Evolutionary conservation across 2,113 vertebrate genomes (phyloP).

Genomic region (Carassius gibelio): DNA sequence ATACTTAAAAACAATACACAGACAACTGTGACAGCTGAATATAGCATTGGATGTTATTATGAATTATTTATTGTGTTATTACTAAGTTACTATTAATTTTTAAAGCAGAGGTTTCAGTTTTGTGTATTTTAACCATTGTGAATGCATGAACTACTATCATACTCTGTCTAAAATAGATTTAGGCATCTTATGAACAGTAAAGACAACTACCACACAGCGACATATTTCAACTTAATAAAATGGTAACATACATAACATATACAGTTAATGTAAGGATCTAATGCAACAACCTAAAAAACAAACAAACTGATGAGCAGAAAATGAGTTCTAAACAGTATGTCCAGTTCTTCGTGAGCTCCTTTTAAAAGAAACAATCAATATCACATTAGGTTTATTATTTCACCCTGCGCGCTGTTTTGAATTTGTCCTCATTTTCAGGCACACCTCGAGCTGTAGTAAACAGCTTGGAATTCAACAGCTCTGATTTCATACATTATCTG

Average conservation of each 20-base stretch:
- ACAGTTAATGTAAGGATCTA: background rate
- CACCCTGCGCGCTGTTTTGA: background rate
- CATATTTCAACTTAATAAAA: background rate
- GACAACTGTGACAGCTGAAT: background rate
- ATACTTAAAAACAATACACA: background rate
- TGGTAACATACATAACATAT: background rate
- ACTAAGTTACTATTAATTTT: background rate
- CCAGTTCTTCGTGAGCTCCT: background rate
- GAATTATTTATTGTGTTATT: background rate
- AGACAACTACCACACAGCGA: background rate
- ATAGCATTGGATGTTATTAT: background rate
- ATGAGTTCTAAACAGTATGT: background rate
- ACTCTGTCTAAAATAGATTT: background rate
- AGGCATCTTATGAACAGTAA: background rate
- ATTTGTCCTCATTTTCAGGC: background rate
- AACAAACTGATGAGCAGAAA: background rate
- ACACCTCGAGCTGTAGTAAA: background rate
- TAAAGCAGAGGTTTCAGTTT: too few species aligned
- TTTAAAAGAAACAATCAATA: background rate
- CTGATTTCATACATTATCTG: background rate
- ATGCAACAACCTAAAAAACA: background rate
- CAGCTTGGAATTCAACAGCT: background rate
- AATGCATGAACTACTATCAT: background rate
- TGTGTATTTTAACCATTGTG: too few species aligned
- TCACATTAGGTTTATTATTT: background rate